phyloP scores from a whole-genome alignment of 2,113 vertebrate species.

The Nothobranchius furzeri region DNA sequence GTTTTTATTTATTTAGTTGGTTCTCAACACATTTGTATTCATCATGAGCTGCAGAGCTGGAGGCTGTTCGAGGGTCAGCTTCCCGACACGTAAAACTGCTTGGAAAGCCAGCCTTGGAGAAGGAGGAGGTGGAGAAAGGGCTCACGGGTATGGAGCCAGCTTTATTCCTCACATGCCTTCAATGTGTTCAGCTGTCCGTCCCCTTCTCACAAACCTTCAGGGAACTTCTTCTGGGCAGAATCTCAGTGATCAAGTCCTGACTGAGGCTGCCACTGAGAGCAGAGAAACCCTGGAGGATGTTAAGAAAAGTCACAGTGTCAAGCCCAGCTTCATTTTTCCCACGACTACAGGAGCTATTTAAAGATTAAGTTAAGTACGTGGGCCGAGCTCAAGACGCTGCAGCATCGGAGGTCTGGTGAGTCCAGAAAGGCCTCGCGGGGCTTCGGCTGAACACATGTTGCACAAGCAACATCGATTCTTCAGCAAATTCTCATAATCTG shows the following conservation, averaged over 20 bases:
- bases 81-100: conserved; percentile 56
- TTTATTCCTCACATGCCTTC: conserved; percentile 25
- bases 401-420: conserved; percentile 24
- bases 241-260: conserved; percentile 15
- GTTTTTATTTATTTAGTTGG: background rate
- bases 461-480: conserved; percentile 9
- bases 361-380: conserved; percentile 69
- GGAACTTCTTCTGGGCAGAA: conserved; percentile 25
- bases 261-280: conserved; percentile 30
- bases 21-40: conserved; percentile 38
- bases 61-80: conserved; percentile 38
- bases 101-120: conserved; percentile 14
- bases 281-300: conserved; percentile 38
- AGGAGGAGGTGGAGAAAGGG: background rate
- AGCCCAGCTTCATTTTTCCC: conserved; percentile 70
- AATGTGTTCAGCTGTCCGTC: conserved; percentile 26
- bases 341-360: conserved; percentile 74
- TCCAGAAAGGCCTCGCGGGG: conserved; percentile 33
- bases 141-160: conserved; percentile 27
- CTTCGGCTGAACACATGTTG: conserved; percentile 57
- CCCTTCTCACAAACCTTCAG: conserved; percentile 13
- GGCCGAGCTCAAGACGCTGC: conserved; percentile 55
- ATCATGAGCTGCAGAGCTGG: conserved; percentile 27
- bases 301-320: conserved; percentile 34
- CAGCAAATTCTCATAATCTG: conserved; percentile 13